Conservation (phyloP, 1,140 invertebrate species). For the Hirudo medicinalis region DNA sequence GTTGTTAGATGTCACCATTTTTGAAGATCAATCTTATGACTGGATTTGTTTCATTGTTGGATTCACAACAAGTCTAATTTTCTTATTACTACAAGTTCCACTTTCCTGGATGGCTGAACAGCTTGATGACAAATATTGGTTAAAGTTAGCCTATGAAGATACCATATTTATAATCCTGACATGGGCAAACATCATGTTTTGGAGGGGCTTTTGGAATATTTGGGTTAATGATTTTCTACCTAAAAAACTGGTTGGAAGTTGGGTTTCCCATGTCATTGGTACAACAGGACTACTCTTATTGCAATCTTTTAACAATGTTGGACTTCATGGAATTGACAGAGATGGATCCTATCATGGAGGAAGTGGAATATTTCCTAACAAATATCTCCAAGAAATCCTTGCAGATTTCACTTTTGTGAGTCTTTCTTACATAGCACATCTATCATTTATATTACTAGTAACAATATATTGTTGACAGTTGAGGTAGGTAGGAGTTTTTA, state of each 20-base stretch:
- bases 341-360: slow-evolving; percentile 19
- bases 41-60: slow-evolving; percentile 17
- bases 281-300: slow-evolving; percentile 18
- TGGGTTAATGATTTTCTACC: slow-evolving; percentile 21
- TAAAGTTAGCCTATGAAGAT: slow-evolving; percentile 18
- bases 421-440: background rate
- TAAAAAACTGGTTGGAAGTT: slow-evolving; percentile 13
- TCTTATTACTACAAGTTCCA: slow-evolving; percentile 17
- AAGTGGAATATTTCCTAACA: slow-evolving; percentile 16
- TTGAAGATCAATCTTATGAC: slow-evolving; percentile 8
- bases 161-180: slow-evolving; percentile 18
- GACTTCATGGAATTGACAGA: slow-evolving; percentile 21
- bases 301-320: slow-evolving; percentile 22
- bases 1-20: slow-evolving; percentile 7
- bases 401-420: background rate
- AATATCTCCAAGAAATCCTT: slow-evolving; percentile 18
- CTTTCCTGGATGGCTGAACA: slow-evolving; percentile 13
- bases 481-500: no score
- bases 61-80: slow-evolving; percentile 4
- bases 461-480: no score
- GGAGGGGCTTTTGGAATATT: slow-evolving; percentile 21
- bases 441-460: no score
- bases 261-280: slow-evolving; percentile 20
- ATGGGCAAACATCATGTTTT: slow-evolving; percentile 23
- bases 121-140: slow-evolving; percentile 10